Conservation (phyloP, 2,888 invertebrate genomes). For the Polyploca ridens region DNA sequence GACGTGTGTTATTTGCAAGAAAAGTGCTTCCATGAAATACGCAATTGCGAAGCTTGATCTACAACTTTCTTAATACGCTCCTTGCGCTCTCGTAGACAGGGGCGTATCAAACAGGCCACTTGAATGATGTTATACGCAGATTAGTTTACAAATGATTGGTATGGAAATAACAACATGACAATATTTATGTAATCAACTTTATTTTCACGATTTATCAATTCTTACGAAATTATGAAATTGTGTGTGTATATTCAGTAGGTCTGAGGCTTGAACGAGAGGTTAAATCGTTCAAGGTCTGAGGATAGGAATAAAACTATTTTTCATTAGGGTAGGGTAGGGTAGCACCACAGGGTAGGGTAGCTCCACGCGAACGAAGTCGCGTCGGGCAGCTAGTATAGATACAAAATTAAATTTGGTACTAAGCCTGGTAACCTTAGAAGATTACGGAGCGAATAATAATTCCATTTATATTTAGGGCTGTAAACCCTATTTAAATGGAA, state of each 20-base stretch:
- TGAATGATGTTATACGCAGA: background rate
- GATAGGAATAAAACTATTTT: too few relatives aligned
- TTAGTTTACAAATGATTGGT: background rate
- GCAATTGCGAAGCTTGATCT: slow-evolving; percentile 44
- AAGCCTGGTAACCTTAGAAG: background rate
- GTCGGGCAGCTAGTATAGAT: too few relatives aligned
- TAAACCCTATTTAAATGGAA: slow-evolving; percentile 23
- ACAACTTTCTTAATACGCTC: slow-evolving; percentile 61
- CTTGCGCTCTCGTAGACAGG: slow-evolving; percentile 11
- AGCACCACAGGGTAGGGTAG: too few relatives aligned
- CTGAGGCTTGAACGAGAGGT: too few relatives aligned
- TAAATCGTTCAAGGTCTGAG: too few relatives aligned
- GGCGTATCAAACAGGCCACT: background rate
- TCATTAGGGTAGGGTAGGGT: too few relatives aligned
- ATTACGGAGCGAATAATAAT: background rate
- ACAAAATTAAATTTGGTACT: background rate
- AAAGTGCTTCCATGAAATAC: slow-evolving; percentile 58
- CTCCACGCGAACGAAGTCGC: too few relatives aligned
- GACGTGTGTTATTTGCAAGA: slow-evolving; percentile 47
- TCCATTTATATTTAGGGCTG: background rate
- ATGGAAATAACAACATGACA: background rate
- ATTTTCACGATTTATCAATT: background rate
- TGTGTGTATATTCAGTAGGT: too few relatives aligned
- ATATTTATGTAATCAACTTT: background rate
- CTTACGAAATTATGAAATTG: too few relatives aligned